phyloP scores from a whole-genome alignment of 35 echinoderm and acorn worm species.

The Strongylocentrotus purpuratus region DNA sequence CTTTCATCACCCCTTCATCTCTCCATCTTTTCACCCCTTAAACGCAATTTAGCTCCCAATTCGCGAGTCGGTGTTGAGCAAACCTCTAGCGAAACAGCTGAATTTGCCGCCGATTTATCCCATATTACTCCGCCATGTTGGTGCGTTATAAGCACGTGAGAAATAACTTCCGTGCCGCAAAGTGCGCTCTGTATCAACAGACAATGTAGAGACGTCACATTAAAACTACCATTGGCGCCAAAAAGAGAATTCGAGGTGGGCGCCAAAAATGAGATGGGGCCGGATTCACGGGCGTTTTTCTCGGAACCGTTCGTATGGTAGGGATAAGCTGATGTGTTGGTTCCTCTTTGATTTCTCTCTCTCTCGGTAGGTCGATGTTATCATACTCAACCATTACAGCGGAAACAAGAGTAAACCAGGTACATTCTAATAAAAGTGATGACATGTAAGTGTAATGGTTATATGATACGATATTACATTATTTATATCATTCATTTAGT shows the following conservation, averaged over 20 bases:
- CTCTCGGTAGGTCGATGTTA: no score
- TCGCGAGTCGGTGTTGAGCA: not conserved
- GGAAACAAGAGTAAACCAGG: no score
- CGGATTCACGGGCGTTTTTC: not conserved
- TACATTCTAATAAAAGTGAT: no score
- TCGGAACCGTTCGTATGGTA: not conserved
- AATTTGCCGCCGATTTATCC: not conserved
- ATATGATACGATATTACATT: no score
- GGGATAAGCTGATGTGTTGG: not conserved
- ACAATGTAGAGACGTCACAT: not conserved
- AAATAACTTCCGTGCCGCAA: not conserved
- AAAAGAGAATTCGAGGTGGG: not conserved
- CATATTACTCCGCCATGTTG: not conserved
- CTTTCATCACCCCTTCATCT: no score
- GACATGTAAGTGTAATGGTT: no score
- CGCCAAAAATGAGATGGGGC: not conserved
- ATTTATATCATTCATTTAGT: no score
- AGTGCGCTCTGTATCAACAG: not conserved
- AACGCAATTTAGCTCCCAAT: not conserved
- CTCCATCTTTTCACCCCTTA: not conserved
- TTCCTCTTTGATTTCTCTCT: not conserved
- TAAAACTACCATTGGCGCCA: not conserved
- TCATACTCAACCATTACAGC: no score
- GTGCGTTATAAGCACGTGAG: not conserved
- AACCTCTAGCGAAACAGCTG: not conserved